Evolutionary conservation across 2,888 invertebrate species (phyloP).

Genomic region (Calameuta idolon): DNA sequence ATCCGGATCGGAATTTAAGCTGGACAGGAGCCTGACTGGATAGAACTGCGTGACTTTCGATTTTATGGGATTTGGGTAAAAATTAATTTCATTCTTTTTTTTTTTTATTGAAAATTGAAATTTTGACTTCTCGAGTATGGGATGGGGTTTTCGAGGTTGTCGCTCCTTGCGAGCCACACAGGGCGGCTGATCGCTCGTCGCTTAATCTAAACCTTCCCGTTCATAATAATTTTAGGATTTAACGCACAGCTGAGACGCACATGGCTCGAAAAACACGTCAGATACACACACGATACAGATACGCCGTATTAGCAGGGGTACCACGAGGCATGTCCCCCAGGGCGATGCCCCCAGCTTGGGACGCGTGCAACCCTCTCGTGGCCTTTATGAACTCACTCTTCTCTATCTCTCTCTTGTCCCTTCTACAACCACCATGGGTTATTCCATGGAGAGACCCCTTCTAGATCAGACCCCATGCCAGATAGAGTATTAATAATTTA

Average conservation of each 20-base stretch:
- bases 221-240: conserved; percentile 51
- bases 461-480: conserved; percentile 23
- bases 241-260: conserved; percentile 57
- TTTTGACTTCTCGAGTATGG: not conserved
- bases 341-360: conserved; percentile 33
- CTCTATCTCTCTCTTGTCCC: conserved; percentile 13
- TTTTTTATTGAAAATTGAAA: not conserved
- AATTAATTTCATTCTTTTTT: not conserved
- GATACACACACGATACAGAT: conserved; percentile 34
- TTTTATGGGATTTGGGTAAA: not conserved
- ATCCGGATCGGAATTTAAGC: not conserved
- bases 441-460: conserved; percentile 6
- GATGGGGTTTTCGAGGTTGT: not conserved
- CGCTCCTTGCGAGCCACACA: not conserved
- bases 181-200: not conserved
- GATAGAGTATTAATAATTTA: conserved; percentile 53
- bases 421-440: not conserved
- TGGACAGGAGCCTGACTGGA: not conserved
- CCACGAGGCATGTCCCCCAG: conserved; percentile 34
- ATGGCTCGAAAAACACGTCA: conserved; percentile 44
- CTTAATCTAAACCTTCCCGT: not conserved
- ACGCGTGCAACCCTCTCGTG: conserved; percentile 29
- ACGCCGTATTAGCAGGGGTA: conserved; percentile 20
- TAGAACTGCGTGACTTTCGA: not conserved
- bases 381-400: conserved; percentile 12